Evolutionary conservation across 2,113 vertebrate genomes (phyloP).

Genomic region (Cebus imitator): DNA sequence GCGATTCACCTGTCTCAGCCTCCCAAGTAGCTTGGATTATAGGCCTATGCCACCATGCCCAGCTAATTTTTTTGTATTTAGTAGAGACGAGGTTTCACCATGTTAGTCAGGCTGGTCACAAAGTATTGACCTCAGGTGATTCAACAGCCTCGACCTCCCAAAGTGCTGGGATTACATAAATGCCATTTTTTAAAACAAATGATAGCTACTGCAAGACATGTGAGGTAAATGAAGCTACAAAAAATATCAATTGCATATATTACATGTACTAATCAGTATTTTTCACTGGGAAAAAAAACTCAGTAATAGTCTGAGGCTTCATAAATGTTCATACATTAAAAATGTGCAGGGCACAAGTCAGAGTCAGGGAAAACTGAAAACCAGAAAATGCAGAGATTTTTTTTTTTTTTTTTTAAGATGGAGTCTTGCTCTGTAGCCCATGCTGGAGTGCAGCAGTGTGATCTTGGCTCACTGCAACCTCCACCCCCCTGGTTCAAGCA

Average conservation of each 20-base stretch:
- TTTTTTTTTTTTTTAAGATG: too few relatives aligned
- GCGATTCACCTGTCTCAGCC: not conserved
- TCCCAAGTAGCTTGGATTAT: not conserved
- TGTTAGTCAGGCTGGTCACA: not conserved
- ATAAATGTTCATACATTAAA: slow-evolving; percentile 20
- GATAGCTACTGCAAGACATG: not conserved
- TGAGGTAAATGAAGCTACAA: not conserved
- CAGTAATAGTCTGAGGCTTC: not conserved
- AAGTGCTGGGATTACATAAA: not conserved
- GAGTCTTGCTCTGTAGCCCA: too few relatives aligned
- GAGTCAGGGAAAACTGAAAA: slow-evolving; percentile 19
- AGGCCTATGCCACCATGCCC: not conserved
- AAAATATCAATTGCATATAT: not conserved
- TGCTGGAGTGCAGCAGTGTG: too few relatives aligned
- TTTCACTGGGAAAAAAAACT: not conserved
- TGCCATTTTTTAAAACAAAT: slow-evolving; percentile 31
- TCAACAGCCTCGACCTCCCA: not conserved
- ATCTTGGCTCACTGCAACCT: too few relatives aligned
- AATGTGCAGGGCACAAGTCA: not conserved
- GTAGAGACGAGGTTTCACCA: not conserved
- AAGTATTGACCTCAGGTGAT: not conserved
- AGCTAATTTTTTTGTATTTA: not conserved
- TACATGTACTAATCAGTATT: not conserved
- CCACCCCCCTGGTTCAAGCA: too few relatives aligned
- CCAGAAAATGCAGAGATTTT: not conserved